Base-by-base conservation (phyloP, 2,888 invertebrate genomes). In the Ophraella communa region DNA sequence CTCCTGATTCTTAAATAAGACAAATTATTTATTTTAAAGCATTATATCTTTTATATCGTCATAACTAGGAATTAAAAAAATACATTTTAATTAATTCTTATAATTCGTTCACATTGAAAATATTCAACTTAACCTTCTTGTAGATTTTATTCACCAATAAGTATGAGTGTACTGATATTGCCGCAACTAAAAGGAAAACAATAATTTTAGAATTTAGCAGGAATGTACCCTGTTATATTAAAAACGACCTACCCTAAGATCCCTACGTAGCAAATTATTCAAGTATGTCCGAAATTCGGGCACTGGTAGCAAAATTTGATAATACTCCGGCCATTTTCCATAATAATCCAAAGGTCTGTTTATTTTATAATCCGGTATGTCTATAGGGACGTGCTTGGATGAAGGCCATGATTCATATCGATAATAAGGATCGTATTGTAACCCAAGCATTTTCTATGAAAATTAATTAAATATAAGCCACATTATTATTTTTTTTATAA, bases 361-460 rank as follows among this genome's bases (percentile, higher is more conserved):
- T n/a, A 73, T 59, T 64, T 49, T 71, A 49, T 75, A 75, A 47
- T 74, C 67, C 0, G 75, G 75, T 44, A 75, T 69, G 54, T 75
- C 75, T 3, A 75, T 62, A 17, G 75, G 61, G 8, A 73, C 69
- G 52, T 74, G 74, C 64, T 72, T 71, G 11, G 75, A 75, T 27
- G 62, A 62, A 35, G 74, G 74, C 73, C 74, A 74, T 24, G 20
- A 14, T 14, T 27, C 24, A 17, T 51, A 10, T n/a, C 21, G 21
- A 8, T 27, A 51, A 10, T 73, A 64, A 7, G 73, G 73, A 42
- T 70, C 66, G 61, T 75, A 75, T 62, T 75, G 75, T 20, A 74
- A 42, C 18, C 64, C 75, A 14, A 75, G 65, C 74, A 75, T 74
- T 61, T 59, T 66, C n/a, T n/a, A n/a, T 61, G 23, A 62, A 58